Evolutionary conservation across 2,113 vertebrate species (phyloP).

Genomic region (Nannospalax galili): DNA sequence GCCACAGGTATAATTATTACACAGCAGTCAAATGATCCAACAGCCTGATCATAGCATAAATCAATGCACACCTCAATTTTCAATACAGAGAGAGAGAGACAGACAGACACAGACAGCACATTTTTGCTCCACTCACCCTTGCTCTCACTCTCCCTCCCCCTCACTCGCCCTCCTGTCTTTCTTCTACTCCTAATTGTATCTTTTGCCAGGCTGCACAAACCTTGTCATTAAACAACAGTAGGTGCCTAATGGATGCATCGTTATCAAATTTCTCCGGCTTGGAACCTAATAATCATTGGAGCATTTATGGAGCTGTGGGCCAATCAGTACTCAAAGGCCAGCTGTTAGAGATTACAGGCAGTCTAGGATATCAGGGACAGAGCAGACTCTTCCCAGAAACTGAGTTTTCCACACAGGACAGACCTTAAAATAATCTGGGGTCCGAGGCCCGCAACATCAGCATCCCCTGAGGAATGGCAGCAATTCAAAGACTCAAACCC

Average conservation of each 20-base stretch:
- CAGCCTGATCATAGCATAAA: slow-evolving; percentile 63
- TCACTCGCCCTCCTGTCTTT: background rate
- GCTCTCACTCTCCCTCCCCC: background rate
- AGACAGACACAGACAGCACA: too few species aligned
- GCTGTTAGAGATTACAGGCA: background rate
- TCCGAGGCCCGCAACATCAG: fast-evolving
- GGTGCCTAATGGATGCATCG: background rate
- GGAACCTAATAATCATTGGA: background rate
- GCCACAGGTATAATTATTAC: slow-evolving; percentile 66
- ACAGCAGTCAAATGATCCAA: slow-evolving; percentile 63
- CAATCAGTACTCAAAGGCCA: background rate
- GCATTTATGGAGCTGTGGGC: background rate
- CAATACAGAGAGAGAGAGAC: background rate
- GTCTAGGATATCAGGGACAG: background rate
- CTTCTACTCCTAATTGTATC: background rate
- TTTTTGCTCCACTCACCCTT: background rate
- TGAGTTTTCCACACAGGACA: background rate
- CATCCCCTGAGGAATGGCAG: background rate
- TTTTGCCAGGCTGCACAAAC: background rate
- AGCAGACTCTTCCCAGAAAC: background rate
- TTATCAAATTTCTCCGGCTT: background rate
- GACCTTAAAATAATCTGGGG: fast-evolving
- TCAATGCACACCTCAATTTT: slow-evolving; percentile 13
- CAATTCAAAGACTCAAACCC: background rate
- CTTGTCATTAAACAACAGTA: background rate